Evolutionary conservation across 2,888 invertebrate species (phyloP).

Genomic region (Rhodophaea formosa): DNA sequence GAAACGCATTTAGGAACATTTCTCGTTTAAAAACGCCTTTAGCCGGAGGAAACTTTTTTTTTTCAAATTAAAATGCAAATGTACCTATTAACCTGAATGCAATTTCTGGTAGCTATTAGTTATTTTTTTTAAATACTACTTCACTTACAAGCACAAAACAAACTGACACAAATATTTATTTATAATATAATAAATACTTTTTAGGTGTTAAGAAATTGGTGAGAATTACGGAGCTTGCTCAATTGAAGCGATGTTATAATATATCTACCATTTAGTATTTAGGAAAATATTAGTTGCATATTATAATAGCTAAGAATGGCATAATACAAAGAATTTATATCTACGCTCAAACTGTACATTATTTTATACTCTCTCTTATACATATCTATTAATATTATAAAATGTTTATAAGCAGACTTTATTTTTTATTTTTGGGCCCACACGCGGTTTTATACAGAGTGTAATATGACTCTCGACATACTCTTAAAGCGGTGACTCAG

Average conservation of each 20-base stretch:
- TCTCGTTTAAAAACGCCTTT: too few species aligned
- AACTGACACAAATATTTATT: neutral
- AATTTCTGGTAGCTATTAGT: too few species aligned
- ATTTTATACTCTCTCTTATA: slow-evolving; percentile 6
- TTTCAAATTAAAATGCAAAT: too few species aligned
- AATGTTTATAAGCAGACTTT: slow-evolving; percentile 4
- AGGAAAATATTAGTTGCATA: neutral
- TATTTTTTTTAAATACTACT: neutral
- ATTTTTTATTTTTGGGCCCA: neutral
- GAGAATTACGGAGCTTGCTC: neutral
- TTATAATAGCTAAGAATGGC: neutral
- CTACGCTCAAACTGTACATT: slow-evolving; percentile 12
- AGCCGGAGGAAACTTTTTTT: too few species aligned
- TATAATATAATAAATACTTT: too few species aligned
- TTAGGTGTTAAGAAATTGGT: neutral
- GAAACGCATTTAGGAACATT: too few species aligned
- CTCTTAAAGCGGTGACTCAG: too few species aligned
- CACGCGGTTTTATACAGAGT: too few species aligned
- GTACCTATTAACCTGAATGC: too few species aligned
- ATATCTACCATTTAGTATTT: neutral
- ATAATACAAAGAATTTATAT: slow-evolving; percentile 11
- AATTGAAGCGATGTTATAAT: neutral
- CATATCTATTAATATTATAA: neutral
- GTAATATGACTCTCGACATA: too few species aligned
- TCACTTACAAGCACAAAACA: neutral